These are phyloP conservation scores for Malurus splendens DNA, from an alignment of 2,797 vertebrate species.

Conservation along the genomic window DNA sequence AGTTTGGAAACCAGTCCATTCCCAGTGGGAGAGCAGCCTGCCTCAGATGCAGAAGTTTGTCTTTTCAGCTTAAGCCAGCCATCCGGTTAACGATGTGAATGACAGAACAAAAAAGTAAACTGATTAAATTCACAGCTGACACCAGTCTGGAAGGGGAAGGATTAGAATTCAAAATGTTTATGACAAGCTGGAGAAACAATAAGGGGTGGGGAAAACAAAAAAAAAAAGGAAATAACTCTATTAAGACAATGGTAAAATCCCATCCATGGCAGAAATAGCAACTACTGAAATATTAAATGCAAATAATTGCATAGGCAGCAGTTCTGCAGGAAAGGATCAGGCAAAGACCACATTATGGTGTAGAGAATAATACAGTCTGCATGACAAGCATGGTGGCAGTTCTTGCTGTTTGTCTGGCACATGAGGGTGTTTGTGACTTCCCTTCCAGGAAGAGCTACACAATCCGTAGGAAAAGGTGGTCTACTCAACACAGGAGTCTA, in stretches of 20 bases:
- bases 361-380: neutral
- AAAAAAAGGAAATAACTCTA: neutral
- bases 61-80: neutral
- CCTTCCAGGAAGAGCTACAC: neutral
- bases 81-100: neutral
- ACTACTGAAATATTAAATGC: neutral
- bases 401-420: neutral
- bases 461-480: neutral
- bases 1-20: neutral
- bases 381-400: neutral
- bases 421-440: neutral
- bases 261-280: neutral
- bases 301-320: neutral
- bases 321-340: neutral
- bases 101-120: neutral
- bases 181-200: neutral
- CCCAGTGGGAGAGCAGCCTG: neutral
- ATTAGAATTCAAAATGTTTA: neutral
- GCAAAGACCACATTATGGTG: neutral
- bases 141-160: slow-evolving; percentile 18
- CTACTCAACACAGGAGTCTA: neutral
- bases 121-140: slow-evolving; percentile 47
- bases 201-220: neutral
- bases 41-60: neutral
- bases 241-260: neutral